Evolutionary conservation across 2,888 invertebrate species (phyloP).

Genomic region (Cheilosia variabilis): DNA sequence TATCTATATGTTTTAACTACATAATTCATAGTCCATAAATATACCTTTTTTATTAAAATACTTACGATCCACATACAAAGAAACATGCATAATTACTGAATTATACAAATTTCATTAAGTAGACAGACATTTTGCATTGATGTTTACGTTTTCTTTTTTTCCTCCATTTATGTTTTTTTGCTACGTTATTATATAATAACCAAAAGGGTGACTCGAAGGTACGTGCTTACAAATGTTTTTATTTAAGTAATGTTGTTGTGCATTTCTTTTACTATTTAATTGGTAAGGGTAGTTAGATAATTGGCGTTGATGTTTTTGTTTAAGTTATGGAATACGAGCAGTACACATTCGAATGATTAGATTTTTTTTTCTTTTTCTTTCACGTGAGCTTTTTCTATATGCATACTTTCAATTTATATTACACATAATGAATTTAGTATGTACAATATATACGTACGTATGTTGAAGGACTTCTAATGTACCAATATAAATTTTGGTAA

Average conservation of each 20-base stretch:
- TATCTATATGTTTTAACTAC: conserved; percentile 18
- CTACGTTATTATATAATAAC: conserved; percentile 60
- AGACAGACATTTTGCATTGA: conserved; percentile 66
- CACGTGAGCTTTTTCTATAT: too few species aligned
- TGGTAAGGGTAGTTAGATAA: neutral
- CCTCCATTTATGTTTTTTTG: conserved; percentile 72
- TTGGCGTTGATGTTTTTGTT: conserved; percentile 24
- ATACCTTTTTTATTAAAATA: conserved; percentile 5
- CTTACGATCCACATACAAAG: too few species aligned
- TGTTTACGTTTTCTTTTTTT: conserved; percentile 66
- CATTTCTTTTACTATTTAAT: neutral
- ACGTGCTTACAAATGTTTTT: conserved; percentile 77
- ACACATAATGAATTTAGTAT: neutral
- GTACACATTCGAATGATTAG: neutral
- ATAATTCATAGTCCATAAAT: conserved; percentile 6
- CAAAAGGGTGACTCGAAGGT: conserved; percentile 83
- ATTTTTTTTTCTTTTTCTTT: too few species aligned
- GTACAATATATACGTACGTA: neutral
- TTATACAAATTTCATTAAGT: conserved; percentile 46
- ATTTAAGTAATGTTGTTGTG: conserved; percentile 17
- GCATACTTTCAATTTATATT: neutral
- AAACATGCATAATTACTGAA: neutral
- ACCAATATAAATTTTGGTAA: too few species aligned
- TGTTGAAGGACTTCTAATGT: neutral
- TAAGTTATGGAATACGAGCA: neutral